Percentiles rank a stretch among this genome's conserved stretches.
Evolutionary conservation across 2,113 vertebrate genomes (phyloP).

Genomic region (Garra rufa): DNA sequence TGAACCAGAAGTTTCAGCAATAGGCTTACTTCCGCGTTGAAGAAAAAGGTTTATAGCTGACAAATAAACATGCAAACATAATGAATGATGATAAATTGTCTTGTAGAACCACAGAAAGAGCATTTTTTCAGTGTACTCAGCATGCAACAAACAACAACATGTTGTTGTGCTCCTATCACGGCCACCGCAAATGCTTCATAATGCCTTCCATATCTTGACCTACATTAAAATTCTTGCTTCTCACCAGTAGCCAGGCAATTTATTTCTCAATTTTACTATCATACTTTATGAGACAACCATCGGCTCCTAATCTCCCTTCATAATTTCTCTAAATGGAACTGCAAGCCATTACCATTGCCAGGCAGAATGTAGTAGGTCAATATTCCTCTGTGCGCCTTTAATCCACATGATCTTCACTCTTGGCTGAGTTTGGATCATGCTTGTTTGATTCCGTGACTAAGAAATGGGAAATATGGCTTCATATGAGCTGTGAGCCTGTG

Average conservation of each 20-base stretch:
- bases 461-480: constrained; percentile 8
- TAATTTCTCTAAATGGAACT: not conserved
- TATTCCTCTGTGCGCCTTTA: not conserved
- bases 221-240: not conserved
- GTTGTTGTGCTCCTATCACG: not conserved
- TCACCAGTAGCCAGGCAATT: not conserved
- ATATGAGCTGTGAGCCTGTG: not conserved
- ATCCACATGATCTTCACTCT: constrained; percentile 12
- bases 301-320: not conserved
- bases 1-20: too few species aligned
- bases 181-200: not conserved
- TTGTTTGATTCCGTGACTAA: not conserved
- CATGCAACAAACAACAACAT: not conserved
- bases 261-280: constrained; percentile 13
- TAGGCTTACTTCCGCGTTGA: too few species aligned
- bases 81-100: not conserved
- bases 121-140: not conserved
- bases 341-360: not conserved
- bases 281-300: not conserved
- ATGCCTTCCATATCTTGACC: not conserved
- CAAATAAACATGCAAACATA: not conserved
- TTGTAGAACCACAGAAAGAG: not conserved
- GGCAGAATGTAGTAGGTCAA: constrained; percentile 1
- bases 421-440: constrained; percentile 9
- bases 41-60: too few species aligned